Percentiles rank a stretch among this genome's conserved stretches.
Conservation (phyloP, 1,140 invertebrate genomes). For the Drosophila nannoptera region DNA sequence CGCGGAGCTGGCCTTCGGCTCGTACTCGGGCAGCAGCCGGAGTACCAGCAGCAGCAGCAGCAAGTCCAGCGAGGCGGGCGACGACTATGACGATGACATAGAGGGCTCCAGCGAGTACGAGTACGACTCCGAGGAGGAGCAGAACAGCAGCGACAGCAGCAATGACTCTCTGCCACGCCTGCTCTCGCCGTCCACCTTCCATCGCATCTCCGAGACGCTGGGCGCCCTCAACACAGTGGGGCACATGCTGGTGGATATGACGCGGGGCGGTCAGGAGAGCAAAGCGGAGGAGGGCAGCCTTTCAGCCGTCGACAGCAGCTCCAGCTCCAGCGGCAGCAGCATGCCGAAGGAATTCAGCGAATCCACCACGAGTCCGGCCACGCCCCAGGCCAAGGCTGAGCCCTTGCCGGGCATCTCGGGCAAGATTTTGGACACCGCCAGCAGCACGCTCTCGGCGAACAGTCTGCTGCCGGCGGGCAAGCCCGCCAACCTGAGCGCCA, state of each 20-base stretch:
- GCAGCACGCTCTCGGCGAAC: conserved; percentile 59
- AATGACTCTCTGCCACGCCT: conserved; percentile 78
- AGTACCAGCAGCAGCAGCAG: conserved; percentile 39
- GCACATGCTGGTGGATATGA: conserved; percentile 90
- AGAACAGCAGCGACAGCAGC: conserved; percentile 45
- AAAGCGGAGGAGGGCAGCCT: conserved; percentile 64
- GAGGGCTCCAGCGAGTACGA: conserved; percentile 71
- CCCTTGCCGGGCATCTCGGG: conserved; percentile 52
- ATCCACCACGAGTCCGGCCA: not conserved
- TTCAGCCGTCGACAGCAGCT: conserved; percentile 42
- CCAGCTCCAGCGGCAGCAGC: not conserved
- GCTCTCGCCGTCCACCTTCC: conserved; percentile 82
- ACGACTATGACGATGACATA: conserved; percentile 40
- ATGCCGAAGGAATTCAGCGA: conserved; percentile 19
- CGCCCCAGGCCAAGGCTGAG: conserved; percentile 27
- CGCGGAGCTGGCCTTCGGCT: conserved; percentile 36
- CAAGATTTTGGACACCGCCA: conserved; percentile 51
- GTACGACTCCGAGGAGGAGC: conserved; percentile 67
- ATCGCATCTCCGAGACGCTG: conserved; percentile 84
- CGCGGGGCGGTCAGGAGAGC: conserved; percentile 79
- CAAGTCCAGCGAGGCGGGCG: conserved; percentile 55
- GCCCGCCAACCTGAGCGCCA: conserved; percentile 59
- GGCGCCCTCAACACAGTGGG: conserved; percentile 90
- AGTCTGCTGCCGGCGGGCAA: conserved; percentile 65
- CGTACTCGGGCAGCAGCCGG: conserved; percentile 38